phyloP scores from a whole-genome alignment of 1,140 invertebrate species.

The Coenobita brevimanus region DNA sequence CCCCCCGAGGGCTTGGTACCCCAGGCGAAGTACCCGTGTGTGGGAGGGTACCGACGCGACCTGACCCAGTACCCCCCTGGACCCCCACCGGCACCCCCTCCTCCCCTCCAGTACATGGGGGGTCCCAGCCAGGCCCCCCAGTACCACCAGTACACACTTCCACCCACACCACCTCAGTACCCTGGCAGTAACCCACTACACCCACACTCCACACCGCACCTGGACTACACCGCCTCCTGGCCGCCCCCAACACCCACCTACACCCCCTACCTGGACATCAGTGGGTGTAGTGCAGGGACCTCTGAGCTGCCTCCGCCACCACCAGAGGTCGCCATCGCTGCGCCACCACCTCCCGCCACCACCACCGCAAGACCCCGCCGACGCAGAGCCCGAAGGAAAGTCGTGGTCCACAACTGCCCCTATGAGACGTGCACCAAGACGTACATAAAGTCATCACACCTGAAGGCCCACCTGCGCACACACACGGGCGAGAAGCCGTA shows the following conservation, averaged over 20 bases:
- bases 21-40: slow-evolving; percentile 36
- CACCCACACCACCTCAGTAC: slow-evolving; percentile 47
- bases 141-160: slow-evolving; percentile 27
- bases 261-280: slow-evolving; percentile 24
- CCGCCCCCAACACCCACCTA: neutral
- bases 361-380: slow-evolving; percentile 20
- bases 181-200: neutral
- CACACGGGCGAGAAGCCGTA: slow-evolving; percentile 58
- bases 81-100: neutral
- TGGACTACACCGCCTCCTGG: neutral
- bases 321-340: neutral
- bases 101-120: slow-evolving; percentile 53
- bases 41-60: slow-evolving; percentile 28
- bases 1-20: slow-evolving; percentile 30
- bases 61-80: neutral
- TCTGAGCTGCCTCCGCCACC: neutral
- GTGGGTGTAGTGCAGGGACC: neutral
- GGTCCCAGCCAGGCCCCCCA: neutral
- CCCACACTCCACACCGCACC: neutral
- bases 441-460: slow-evolving; percentile 42
- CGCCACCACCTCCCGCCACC: neutral
- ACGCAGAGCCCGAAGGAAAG: slow-evolving; percentile 32
- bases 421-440: slow-evolving; percentile 41
- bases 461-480: slow-evolving; percentile 50
- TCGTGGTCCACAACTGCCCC: slow-evolving; percentile 46